A percentile compares a stretch with the other conserved stretches of the same genome.
These are phyloP conservation scores for Nomia melanderi DNA, from an alignment of 1,140 invertebrate species.

Conservation along the genomic window DNA sequence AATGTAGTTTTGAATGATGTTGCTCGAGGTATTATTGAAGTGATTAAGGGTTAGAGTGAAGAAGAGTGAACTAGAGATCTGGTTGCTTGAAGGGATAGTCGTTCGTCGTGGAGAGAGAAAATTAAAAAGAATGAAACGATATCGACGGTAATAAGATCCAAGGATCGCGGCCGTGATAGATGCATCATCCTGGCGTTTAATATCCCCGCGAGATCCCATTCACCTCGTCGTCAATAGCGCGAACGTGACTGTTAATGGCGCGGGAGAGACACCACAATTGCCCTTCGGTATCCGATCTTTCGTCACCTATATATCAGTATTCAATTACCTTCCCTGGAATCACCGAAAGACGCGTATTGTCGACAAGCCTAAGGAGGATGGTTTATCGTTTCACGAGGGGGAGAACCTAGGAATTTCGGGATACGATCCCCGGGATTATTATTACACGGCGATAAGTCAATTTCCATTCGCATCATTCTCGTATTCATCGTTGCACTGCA, in stretches of 20 bases:
- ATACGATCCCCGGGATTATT: conserved; percentile 1
- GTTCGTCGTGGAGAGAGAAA: too few relatives aligned
- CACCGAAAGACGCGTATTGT: conserved; percentile 14
- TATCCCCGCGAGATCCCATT: not conserved
- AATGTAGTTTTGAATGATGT: too few relatives aligned
- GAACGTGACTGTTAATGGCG: conserved; percentile 10
- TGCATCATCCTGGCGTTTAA: not conserved
- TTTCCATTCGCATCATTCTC: not conserved
- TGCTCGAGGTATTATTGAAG: too few relatives aligned
- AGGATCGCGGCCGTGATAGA: not conserved
- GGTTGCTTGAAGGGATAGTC: too few relatives aligned
- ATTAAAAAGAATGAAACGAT: too few relatives aligned
- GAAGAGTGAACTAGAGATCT: too few relatives aligned
- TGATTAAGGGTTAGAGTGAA: too few relatives aligned
- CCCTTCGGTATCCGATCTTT: conserved; percentile 60
- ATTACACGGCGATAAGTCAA: not conserved
- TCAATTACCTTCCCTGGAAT: conserved; percentile 67
- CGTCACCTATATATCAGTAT: conserved; percentile 71
- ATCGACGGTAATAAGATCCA: too few relatives aligned
- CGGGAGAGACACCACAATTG: not conserved
- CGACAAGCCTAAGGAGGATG: conserved; percentile 28
- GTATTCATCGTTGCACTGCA: not conserved
- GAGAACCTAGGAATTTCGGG: not conserved
- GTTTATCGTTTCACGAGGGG: conserved; percentile 28
- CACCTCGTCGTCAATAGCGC: not conserved